Evolutionary conservation across 2,113 vertebrate species (phyloP).

Genomic region (Aptenodytes forsteri): DNA sequence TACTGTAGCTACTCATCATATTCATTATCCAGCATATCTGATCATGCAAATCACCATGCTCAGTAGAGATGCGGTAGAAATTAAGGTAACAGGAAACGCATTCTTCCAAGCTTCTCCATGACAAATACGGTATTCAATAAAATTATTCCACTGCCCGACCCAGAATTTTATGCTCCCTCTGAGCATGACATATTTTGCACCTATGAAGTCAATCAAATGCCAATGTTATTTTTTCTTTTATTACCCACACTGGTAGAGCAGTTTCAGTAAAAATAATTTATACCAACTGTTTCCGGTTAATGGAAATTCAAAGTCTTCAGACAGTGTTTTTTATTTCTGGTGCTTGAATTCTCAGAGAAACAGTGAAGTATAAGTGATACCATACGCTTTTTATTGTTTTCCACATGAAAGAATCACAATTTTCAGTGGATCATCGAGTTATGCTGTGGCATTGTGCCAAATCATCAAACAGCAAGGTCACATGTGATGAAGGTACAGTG

Average conservation of each 20-base stretch:
- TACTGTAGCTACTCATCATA: neutral
- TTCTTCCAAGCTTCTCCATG: neutral
- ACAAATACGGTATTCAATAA: neutral
- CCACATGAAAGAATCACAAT: constrained; percentile 43
- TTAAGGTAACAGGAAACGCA: neutral
- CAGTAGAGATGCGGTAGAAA: neutral
- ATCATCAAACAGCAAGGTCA: constrained; percentile 2
- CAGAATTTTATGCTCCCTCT: constrained; percentile 13
- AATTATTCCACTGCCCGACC: neutral
- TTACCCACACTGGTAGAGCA: constrained; percentile 18
- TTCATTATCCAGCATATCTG: neutral
- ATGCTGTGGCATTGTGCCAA: neutral
- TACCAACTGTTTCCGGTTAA: constrained; percentile 53
- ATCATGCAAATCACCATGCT: neutral
- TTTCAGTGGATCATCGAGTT: constrained; percentile 11
- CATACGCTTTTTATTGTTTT: constrained; percentile 55
- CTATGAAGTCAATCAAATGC: constrained; percentile 43
- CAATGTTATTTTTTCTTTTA: constrained; percentile 45
- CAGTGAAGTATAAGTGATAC: neutral
- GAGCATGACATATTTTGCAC: constrained; percentile 33
- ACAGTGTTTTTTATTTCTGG: constrained; percentile 36
- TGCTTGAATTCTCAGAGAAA: constrained; percentile 29
- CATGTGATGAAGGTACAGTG: neutral
- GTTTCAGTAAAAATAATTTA: constrained; percentile 61
- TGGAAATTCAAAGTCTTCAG: constrained; percentile 37